These are phyloP conservation scores for Eupithecia subumbrata DNA, from an alignment of 2,888 invertebrate species.

Conservation along the genomic window DNA sequence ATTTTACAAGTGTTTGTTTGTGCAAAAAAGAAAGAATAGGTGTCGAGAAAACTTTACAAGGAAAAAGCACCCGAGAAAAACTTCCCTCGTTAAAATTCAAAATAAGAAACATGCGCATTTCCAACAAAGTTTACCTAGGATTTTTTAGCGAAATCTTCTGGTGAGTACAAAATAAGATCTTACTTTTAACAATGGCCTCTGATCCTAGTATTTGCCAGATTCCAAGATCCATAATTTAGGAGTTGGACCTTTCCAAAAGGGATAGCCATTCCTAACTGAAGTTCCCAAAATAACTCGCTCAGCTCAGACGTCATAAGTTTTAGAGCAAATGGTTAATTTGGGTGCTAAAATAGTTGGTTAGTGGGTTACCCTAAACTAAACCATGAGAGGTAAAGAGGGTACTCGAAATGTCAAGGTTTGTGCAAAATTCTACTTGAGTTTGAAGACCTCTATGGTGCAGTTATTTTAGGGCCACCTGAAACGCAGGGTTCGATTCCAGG, in stretches of 20 bases:
- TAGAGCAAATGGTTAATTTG: conserved; percentile 1
- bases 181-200: background rate
- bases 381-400: background rate
- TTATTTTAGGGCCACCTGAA: background rate
- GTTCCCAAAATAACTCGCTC: background rate
- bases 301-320: background rate
- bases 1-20: background rate
- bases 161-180: background rate
- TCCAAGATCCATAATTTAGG: background rate
- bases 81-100: background rate
- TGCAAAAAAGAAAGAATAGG: background rate
- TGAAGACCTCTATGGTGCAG: background rate
- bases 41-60: background rate
- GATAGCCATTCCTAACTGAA: background rate
- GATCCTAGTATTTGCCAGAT: background rate
- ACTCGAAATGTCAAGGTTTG: background rate
- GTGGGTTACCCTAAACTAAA: background rate
- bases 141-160: background rate
- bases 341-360: background rate
- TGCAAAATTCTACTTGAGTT: background rate
- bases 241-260: background rate
- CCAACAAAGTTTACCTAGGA: background rate
- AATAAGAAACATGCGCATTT: background rate
- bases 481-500: background rate
- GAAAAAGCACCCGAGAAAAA: background rate